A percentile compares a stretch with the other conserved stretches of the same genome.
Conservation (phyloP, 2,888 invertebrate genomes). For the Iselma pallidipennis region DNA sequence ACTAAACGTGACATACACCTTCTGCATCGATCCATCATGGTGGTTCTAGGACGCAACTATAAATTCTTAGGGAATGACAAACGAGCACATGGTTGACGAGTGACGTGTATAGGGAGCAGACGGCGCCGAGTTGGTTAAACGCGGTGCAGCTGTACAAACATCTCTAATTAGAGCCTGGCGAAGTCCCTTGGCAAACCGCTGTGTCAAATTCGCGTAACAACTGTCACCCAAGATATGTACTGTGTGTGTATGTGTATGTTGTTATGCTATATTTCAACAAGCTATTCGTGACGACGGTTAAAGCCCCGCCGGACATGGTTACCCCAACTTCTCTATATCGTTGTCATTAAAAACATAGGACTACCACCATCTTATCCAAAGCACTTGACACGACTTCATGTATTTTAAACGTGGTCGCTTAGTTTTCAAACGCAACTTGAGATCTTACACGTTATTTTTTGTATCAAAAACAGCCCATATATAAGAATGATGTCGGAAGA, state of each 20-base stretch:
- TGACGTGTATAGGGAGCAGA: slow-evolving; percentile 27
- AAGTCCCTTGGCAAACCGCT: slow-evolving; percentile 28
- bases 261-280: not conserved
- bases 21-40: slow-evolving; percentile 28
- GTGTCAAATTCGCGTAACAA: slow-evolving; percentile 36
- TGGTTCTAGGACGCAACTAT: slow-evolving; percentile 34
- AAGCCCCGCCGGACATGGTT: not conserved
- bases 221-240: slow-evolving; percentile 29
- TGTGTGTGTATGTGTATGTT: no score
- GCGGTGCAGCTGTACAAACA: slow-evolving; percentile 41
- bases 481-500: not conserved
- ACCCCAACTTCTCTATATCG: not conserved
- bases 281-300: not conserved
- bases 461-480: not conserved
- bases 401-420: not conserved
- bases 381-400: slow-evolving; percentile 1
- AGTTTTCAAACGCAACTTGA: not conserved
- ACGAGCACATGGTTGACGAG: slow-evolving; percentile 36
- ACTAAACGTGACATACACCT: no score
- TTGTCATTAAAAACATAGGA: not conserved
- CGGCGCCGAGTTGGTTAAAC: slow-evolving; percentile 29
- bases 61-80: slow-evolving; percentile 38
- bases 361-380: not conserved
- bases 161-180: slow-evolving; percentile 38
- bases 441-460: not conserved